Conservation (phyloP, 2,113 vertebrate genomes). For the Leucopternis melanops region DNA sequence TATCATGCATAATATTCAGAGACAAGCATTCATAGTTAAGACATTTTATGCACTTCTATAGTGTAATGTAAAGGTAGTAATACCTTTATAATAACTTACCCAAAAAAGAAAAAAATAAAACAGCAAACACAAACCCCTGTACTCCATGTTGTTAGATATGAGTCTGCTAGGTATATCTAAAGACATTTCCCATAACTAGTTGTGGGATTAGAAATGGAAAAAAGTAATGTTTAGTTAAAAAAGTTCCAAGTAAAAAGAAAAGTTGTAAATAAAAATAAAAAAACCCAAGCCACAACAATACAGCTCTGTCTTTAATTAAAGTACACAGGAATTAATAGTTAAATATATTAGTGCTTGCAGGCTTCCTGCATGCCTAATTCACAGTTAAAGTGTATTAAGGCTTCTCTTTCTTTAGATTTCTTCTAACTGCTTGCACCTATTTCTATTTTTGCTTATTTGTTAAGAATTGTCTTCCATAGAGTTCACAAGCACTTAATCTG, state of each 20-base stretch:
- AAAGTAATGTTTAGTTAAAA: background rate
- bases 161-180: background rate
- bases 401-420: background rate
- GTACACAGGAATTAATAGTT: background rate
- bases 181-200: background rate
- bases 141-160: background rate
- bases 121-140: background rate
- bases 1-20: background rate
- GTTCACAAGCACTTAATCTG: background rate
- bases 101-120: background rate
- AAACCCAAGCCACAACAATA: background rate
- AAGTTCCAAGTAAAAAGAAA: background rate
- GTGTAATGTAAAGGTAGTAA: background rate
- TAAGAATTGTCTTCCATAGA: background rate
- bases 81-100: background rate
- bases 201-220: background rate
- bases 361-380: background rate
- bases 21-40: background rate
- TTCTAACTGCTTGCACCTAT: background rate
- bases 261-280: background rate
- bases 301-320: background rate
- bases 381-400: background rate
- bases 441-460: background rate
- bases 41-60: background rate
- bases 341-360: background rate